Conservation (phyloP, 2,888 invertebrate species). For the Lasioglossum morio region DNA sequence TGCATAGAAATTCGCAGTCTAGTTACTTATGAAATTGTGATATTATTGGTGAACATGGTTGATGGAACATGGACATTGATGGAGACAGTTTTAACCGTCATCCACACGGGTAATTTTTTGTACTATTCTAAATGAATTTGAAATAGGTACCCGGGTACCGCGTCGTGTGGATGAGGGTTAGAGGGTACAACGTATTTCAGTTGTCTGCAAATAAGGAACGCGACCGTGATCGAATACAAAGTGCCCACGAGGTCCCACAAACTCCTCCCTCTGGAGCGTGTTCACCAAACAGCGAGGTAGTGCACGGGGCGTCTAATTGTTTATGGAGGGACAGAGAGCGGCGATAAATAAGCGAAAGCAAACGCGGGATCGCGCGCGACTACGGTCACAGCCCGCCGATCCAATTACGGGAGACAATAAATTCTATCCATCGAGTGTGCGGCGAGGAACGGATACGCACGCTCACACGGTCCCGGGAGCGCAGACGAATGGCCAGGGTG, state of each 20-base stretch:
- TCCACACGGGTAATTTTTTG: too few species aligned
- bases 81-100: too few species aligned
- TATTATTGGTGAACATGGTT: too few species aligned
- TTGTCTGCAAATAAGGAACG: background rate
- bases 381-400: constrained; percentile 56
- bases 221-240: background rate
- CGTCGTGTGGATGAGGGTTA: too few species aligned
- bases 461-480: constrained; percentile 39
- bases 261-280: background rate
- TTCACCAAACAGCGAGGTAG: background rate
- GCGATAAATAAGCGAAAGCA: constrained; percentile 25
- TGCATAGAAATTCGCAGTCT: too few species aligned
- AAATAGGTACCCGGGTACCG: too few species aligned
- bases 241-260: background rate
- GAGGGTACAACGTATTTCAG: background rate
- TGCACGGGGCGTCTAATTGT: background rate
- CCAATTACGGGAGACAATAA: constrained; percentile 64
- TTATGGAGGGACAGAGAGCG: background rate
- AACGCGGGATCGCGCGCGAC: constrained; percentile 43
- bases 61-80: too few species aligned
- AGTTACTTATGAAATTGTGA: too few species aligned
- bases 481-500: constrained; percentile 61
- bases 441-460: constrained; percentile 52
- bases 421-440: constrained; percentile 52
- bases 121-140: too few species aligned